A percentile compares a stretch with the other conserved stretches of the same genome.
These are phyloP conservation scores for Poicephalus meyeri DNA, from an alignment of 2,113 vertebrate species.

Conservation along the genomic window DNA sequence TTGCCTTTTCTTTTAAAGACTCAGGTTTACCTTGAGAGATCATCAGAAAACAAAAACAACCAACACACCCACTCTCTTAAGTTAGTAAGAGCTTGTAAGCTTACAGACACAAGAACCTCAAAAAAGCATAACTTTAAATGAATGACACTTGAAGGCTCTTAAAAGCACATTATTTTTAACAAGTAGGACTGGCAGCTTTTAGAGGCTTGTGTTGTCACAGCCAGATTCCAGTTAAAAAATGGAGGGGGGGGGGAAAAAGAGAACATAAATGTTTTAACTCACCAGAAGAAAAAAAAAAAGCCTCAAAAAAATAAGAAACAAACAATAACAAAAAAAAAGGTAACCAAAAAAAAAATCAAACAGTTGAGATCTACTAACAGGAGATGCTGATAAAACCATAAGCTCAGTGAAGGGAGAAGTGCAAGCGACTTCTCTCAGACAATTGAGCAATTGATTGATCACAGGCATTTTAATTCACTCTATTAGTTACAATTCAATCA, in stretches of 20 bases:
- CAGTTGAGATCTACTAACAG: neutral
- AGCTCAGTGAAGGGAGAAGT: neutral
- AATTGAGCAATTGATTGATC: conserved; percentile 15
- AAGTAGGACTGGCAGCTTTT: neutral
- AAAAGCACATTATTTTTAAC: neutral
- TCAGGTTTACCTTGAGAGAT: neutral
- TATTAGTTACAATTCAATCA: conserved; percentile 31
- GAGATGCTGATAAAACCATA: neutral
- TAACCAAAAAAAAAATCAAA: too few species aligned
- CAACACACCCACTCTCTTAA: neutral
- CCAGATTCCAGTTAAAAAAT: neutral
- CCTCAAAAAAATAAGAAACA: neutral
- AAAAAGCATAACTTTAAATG: neutral
- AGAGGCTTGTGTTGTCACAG: neutral
- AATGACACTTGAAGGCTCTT: neutral
- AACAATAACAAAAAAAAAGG: neutral
- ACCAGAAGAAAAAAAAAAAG: neutral
- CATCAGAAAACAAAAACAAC: neutral
- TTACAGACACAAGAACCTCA: neutral
- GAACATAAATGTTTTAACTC: neutral
- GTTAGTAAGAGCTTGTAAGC: neutral
- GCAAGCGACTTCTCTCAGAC: neutral
- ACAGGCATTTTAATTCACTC: neutral
- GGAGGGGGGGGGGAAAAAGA: neutral
- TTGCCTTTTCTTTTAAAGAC: neutral